Percentiles rank a stretch among this genome's conserved stretches.
These are phyloP conservation scores for Tetramorium bicarinatum DNA, from an alignment of 2,888 invertebrate species.

Conservation along the genomic window DNA sequence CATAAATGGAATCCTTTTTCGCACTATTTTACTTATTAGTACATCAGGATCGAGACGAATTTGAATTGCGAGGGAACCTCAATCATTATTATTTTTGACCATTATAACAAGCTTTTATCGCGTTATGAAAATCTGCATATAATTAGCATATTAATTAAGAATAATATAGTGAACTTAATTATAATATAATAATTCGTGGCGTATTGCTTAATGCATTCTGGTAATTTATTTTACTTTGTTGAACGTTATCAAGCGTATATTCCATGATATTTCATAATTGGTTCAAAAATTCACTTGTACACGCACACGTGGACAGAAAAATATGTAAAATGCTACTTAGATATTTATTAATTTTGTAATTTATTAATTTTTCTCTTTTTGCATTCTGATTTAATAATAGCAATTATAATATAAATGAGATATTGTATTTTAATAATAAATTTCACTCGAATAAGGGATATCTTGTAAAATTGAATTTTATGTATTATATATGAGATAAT, in stretches of 20 bases:
- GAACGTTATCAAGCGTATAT: slow-evolving; percentile 8
- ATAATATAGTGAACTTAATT: slow-evolving; percentile 35
- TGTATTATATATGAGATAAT: background rate
- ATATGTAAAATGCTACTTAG: background rate
- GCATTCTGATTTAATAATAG: background rate
- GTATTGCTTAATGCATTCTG: slow-evolving; percentile 8
- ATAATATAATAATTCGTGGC: slow-evolving; percentile 36
- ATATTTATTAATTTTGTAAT: background rate
- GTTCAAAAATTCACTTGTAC: slow-evolving; percentile 1
- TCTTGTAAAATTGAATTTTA: background rate
- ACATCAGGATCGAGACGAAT: background rate
- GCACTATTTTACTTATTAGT: background rate
- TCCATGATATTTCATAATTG: slow-evolving; percentile 18
- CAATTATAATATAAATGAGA: background rate
- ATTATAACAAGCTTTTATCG: background rate
- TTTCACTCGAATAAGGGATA: background rate
- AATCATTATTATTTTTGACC: background rate
- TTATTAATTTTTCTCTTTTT: background rate
- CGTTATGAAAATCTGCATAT: background rate
- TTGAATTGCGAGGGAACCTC: background rate
- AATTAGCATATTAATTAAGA: slow-evolving; percentile 42
- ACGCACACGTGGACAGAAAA: background rate
- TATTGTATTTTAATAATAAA: background rate
- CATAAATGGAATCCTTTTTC: background rate
- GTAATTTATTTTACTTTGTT: slow-evolving; percentile 15